A percentile compares a stretch with the other conserved stretches of the same genome.
Evolutionary conservation across 2,113 vertebrate species (phyloP).

Genomic region (Plestiodon gilberti): DNA sequence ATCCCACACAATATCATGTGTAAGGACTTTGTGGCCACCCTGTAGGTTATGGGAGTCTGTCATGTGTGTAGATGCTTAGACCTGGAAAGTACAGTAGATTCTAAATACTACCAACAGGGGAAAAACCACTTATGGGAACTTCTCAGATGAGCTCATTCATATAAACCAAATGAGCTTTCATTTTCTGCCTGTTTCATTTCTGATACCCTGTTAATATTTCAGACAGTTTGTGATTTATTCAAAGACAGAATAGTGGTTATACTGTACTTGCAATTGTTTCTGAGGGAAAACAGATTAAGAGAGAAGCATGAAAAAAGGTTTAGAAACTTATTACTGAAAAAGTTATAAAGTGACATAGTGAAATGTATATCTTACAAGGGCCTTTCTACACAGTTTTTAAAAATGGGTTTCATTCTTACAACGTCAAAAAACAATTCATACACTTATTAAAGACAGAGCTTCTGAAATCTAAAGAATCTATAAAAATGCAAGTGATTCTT

Average conservation of each 20-base stretch:
- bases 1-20: too few species aligned
- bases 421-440: not conserved
- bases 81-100: constrained; percentile 68
- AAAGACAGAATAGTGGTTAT: constrained; percentile 34
- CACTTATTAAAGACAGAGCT: not conserved
- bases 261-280: constrained; percentile 42
- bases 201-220: constrained; percentile 3
- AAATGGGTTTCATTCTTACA: not conserved
- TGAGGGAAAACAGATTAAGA: not conserved
- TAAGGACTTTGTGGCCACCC: too few species aligned
- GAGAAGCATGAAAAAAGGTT: not conserved
- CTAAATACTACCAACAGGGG: constrained; percentile 58
- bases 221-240: not conserved
- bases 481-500: not conserved
- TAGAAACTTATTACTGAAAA: not conserved
- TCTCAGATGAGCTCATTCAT: constrained; percentile 39
- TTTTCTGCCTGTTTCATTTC: constrained; percentile 54
- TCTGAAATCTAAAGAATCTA: not conserved
- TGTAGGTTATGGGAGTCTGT: constrained; percentile 25
- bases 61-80: not conserved
- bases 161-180: constrained; percentile 50
- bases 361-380: not conserved
- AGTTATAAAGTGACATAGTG: not conserved
- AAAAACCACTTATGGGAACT: constrained; percentile 69
- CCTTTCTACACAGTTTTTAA: not conserved